Percentiles rank a stretch among this genome's conserved stretches.
phyloP scores from a whole-genome alignment of 2,113 vertebrate species.

The Plectropomus leopardus region DNA sequence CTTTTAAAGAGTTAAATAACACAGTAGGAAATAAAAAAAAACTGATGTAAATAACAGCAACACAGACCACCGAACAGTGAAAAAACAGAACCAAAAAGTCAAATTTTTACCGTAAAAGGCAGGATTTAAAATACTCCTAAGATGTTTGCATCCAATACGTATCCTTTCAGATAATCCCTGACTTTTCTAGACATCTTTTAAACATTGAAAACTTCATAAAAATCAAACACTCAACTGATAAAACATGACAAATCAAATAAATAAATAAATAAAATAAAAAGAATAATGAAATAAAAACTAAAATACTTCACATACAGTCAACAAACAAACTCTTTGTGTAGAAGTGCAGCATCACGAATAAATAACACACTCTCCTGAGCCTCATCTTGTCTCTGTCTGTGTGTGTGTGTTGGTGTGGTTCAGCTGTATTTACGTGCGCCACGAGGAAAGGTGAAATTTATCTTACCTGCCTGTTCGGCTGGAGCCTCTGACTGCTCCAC shows the following conservation, averaged over 20 bases:
- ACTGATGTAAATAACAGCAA: background rate
- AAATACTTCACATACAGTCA: background rate
- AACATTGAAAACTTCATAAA: background rate
- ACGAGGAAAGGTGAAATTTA: constrained; percentile 23
- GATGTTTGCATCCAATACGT: background rate
- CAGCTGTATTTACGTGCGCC: background rate
- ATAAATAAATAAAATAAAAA: no score
- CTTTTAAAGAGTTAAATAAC: no score
- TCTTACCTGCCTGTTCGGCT: constrained; percentile 90
- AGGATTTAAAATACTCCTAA: background rate
- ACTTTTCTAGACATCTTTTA: background rate
- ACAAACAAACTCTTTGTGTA: background rate
- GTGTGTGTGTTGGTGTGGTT: constrained; percentile 3
- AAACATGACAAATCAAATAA: background rate
- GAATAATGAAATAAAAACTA: background rate
- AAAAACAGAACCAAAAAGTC: background rate
- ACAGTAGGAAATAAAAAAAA: no score
- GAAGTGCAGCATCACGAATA: constrained; percentile 3
- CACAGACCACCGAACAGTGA: background rate
- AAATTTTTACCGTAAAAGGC: background rate
- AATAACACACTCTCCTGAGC: background rate
- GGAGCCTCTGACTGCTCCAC: constrained; percentile 89
- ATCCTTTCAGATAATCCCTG: constrained; percentile 8
- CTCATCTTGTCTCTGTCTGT: background rate
- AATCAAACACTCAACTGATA: background rate